Conservation (phyloP, 1,140 invertebrate species). For the Holotrichia oblita region DNA sequence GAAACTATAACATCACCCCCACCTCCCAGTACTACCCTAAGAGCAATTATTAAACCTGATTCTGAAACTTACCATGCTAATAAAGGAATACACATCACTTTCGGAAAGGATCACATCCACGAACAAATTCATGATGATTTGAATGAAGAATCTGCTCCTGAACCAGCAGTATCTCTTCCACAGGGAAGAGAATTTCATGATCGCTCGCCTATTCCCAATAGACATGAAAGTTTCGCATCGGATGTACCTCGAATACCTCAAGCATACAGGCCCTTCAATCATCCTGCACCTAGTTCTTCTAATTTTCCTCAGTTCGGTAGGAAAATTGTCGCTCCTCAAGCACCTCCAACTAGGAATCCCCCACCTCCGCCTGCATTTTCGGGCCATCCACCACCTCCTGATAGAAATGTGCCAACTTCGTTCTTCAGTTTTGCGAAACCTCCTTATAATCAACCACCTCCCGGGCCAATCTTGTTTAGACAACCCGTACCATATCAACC, state of each 20-base stretch:
- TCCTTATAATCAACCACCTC: conserved; percentile 53
- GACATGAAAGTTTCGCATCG: conserved; percentile 50
- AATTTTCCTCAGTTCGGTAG: conserved; percentile 24
- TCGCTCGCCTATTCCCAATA: conserved; percentile 53
- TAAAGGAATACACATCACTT: conserved; percentile 78
- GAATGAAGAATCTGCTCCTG: conserved; percentile 67
- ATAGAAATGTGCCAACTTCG: background rate
- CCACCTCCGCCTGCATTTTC: conserved; percentile 13
- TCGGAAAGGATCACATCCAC: conserved; percentile 70
- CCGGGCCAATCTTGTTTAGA: conserved; percentile 55
- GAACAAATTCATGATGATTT: conserved; percentile 64
- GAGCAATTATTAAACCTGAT: conserved; percentile 84
- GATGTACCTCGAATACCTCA: conserved; percentile 54
- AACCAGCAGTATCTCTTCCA: conserved; percentile 68
- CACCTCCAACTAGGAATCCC: background rate
- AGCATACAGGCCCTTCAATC: conserved; percentile 59
- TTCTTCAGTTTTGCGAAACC: conserved; percentile 14
- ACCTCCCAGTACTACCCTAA: conserved; percentile 76
- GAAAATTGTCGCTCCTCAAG: conserved; percentile 9
- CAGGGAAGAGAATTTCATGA: conserved; percentile 58
- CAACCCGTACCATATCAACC: conserved; percentile 60
- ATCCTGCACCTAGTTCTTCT: conserved; percentile 43
- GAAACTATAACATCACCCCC: conserved; percentile 63
- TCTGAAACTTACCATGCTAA: conserved; percentile 82
- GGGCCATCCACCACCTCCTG: background rate